These are phyloP conservation scores for Amphiprion percula DNA, from an alignment of 2,113 vertebrate species.

Conservation along the genomic window DNA sequence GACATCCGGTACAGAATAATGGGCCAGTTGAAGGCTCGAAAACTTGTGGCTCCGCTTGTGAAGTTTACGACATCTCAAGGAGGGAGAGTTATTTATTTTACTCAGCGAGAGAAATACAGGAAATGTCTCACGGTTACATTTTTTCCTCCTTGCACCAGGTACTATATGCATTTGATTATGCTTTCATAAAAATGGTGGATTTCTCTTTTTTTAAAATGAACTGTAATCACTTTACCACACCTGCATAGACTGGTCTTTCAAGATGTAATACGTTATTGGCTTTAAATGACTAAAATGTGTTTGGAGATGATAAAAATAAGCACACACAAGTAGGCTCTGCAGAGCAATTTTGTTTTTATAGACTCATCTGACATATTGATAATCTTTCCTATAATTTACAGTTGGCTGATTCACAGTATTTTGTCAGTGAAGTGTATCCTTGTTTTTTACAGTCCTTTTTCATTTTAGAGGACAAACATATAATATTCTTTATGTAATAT, in stretches of 20 bases:
- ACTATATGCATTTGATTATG: constrained; percentile 34
- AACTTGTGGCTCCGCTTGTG: constrained; percentile 46
- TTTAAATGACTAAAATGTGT: not conserved
- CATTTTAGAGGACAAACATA: not conserved
- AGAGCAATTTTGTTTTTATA: not conserved
- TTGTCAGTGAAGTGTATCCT: not conserved
- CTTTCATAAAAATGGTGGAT: constrained; percentile 21
- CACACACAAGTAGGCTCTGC: not conserved
- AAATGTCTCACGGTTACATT: constrained; percentile 47
- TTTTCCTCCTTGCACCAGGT: constrained; percentile 41
- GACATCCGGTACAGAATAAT: constrained; percentile 45
- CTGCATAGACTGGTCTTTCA: constrained; percentile 38
- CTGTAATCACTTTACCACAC: constrained; percentile 32
- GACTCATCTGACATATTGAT: not conserved
- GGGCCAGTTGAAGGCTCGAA: constrained; percentile 44
- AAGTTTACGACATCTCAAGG: constrained; percentile 59
- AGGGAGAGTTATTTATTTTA: constrained; percentile 59
- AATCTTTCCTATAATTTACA: not conserved
- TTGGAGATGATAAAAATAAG: not conserved
- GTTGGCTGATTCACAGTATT: too few relatives aligned
- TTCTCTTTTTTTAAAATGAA: constrained; percentile 42
- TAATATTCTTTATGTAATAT: too few relatives aligned
- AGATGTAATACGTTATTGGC: constrained; percentile 17
- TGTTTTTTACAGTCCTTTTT: not conserved
- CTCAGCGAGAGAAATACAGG: constrained; percentile 47